Evolutionary conservation across 1,140 invertebrate species (phyloP).

Genomic region (Drosophila truncata): DNA sequence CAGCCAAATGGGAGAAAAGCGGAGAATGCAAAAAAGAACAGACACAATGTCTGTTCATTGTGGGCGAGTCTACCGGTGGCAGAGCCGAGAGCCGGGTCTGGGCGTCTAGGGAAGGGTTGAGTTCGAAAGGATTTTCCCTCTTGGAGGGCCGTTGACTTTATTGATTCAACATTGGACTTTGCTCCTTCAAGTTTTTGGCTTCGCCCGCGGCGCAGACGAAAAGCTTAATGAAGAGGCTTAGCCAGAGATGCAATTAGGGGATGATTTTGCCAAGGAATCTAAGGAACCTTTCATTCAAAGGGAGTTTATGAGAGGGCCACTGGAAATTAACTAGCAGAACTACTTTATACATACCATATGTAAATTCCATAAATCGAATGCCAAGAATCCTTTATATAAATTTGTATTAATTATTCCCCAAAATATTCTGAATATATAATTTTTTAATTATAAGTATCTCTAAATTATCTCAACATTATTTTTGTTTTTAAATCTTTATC

Average conservation of each 20-base stretch:
- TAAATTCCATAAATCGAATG: background rate
- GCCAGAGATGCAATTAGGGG: conserved; percentile 27
- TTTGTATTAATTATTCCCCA: no score
- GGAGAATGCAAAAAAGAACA: conserved; percentile 28
- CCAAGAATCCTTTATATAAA: no score
- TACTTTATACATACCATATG: background rate
- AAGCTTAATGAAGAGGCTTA: conserved; percentile 39
- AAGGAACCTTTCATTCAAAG: background rate
- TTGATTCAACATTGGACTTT: conserved; percentile 62
- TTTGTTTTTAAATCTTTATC: background rate
- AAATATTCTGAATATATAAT: background rate
- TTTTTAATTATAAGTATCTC: no score
- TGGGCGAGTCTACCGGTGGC: conserved; percentile 16
- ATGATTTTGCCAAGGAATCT: background rate
- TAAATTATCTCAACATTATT: background rate
- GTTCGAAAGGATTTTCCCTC: conserved; percentile 18
- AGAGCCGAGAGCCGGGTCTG: background rate
- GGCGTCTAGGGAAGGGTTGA: background rate
- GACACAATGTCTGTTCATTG: conserved; percentile 59
- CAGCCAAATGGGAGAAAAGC: conserved; percentile 38
- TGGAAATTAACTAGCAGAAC: no score
- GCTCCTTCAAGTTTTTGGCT: conserved; percentile 22
- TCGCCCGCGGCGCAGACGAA: conserved; percentile 5
- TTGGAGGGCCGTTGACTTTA: conserved; percentile 48
- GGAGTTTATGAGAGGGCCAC: background rate